These are phyloP conservation scores for Orbicella faveolata DNA, from an alignment of 64 coral and sea anemone species.

Conservation along the genomic window DNA sequence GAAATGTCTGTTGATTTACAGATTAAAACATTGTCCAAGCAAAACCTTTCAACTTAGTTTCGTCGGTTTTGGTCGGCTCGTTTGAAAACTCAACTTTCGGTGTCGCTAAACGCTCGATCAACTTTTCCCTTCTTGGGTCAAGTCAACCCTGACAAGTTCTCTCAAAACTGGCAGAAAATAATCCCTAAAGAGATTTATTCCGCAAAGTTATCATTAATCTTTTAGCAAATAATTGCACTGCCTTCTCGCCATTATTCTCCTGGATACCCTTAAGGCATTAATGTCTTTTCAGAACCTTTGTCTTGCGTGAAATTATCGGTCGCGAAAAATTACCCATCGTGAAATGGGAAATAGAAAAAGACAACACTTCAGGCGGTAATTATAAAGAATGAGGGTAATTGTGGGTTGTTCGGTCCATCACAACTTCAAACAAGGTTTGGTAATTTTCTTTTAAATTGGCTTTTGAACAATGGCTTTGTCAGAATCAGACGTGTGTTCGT, in stretches of 20 bases:
- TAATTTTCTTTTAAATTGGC: constrained; percentile 6
- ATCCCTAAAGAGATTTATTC: constrained; percentile 27
- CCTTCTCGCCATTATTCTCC: constrained; percentile 2
- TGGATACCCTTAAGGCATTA: background rate
- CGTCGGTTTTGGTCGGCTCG: background rate
- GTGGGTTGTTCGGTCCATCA: constrained; percentile 26
- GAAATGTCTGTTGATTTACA: background rate
- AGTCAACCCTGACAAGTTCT: background rate
- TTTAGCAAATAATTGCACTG: constrained; percentile 2
- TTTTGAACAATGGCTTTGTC: constrained; percentile 34
- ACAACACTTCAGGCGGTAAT: constrained; percentile 30
- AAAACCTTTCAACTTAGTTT: background rate
- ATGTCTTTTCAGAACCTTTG: constrained; percentile 1
- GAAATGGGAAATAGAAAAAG: constrained; percentile 16
- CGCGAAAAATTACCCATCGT: constrained; percentile 22
- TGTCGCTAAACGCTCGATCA: background rate
- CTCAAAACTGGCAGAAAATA: background rate
- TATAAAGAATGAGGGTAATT: constrained; percentile 13
- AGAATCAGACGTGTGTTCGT: background rate
- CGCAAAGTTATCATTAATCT: constrained; percentile 24
- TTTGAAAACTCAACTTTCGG: background rate
- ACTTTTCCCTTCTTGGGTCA: background rate
- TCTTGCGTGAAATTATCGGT: constrained; percentile 6
- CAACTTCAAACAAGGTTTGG: constrained; percentile 32
- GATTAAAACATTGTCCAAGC: background rate